Evolutionary conservation across 2,113 vertebrate genomes (phyloP).

Genomic region (Aptenodytes forsteri): DNA sequence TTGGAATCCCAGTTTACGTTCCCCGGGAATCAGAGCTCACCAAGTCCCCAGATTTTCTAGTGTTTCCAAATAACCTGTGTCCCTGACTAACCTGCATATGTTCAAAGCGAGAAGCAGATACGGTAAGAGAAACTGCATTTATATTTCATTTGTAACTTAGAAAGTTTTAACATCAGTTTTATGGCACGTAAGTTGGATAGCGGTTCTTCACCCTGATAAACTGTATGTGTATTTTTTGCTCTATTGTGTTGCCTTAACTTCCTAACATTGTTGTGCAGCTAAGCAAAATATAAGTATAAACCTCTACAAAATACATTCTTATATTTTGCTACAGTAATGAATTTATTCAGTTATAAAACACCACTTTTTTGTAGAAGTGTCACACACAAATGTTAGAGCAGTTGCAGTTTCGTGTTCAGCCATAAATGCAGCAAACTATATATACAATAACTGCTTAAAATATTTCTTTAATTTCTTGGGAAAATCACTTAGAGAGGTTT

Average conservation of each 20-base stretch:
- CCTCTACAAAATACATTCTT: neutral
- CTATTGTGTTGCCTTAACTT: neutral
- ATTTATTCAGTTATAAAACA: slow-evolving; percentile 6
- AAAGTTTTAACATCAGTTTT: neutral
- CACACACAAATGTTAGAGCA: neutral
- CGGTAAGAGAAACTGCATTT: neutral
- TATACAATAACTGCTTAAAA: neutral
- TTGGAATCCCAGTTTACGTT: neutral
- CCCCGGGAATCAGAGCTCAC: neutral
- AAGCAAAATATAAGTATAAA: neutral
- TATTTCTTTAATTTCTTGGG: neutral
- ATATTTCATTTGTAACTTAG: neutral
- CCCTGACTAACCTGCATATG: neutral
- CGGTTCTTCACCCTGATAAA: neutral
- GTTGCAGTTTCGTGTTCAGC: neutral
- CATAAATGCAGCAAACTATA: neutral
- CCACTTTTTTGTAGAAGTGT: neutral
- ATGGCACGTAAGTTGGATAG: neutral
- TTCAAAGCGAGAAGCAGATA: neutral
- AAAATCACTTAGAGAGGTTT: neutral
- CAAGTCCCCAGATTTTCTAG: neutral
- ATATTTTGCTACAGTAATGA: neutral
- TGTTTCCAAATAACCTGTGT: neutral
- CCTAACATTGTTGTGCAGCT: neutral
- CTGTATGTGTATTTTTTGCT: neutral